Percentiles rank a stretch among this genome's conserved stretches.
phyloP scores from a whole-genome alignment of 2,888 invertebrate genomes.

The Calameuta idolon region DNA sequence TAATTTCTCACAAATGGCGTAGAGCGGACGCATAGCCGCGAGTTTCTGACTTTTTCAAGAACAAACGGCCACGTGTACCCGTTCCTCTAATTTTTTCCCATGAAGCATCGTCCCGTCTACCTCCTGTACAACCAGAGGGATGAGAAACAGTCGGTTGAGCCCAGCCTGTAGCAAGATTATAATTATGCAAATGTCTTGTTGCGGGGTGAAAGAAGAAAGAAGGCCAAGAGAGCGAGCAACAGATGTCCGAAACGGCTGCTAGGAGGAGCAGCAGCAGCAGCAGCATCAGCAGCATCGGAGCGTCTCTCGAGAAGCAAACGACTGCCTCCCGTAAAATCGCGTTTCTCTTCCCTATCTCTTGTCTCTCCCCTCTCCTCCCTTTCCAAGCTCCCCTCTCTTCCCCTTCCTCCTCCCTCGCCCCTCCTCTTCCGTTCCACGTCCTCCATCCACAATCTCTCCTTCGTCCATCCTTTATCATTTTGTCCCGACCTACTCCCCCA shows the following conservation, averaged over 20 bases:
- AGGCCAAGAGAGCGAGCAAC: slow-evolving; percentile 54
- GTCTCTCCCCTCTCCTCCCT: background rate
- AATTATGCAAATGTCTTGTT: slow-evolving; percentile 66
- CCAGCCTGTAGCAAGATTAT: slow-evolving; percentile 51
- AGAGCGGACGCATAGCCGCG: background rate
- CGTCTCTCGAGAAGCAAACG: slow-evolving; percentile 2
- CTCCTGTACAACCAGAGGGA: background rate
- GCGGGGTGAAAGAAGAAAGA: slow-evolving; percentile 43
- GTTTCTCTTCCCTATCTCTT: slow-evolving; percentile 30
- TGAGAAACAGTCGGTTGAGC: background rate
- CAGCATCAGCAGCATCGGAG: slow-evolving; percentile 5
- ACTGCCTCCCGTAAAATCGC: slow-evolving; percentile 30
- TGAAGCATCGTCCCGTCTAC: background rate
- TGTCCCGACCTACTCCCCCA: background rate
- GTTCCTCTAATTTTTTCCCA: background rate
- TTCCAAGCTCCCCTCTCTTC: background rate
- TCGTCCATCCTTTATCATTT: background rate
- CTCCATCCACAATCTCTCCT: background rate
- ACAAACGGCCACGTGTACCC: background rate
- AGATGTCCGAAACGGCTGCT: slow-evolving; percentile 63
- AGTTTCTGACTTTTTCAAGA: background rate
- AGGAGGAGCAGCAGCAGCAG: slow-evolving; percentile 13
- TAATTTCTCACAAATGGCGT: background rate
- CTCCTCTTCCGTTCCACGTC: background rate
- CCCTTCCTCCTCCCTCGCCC: background rate